Percentiles rank a stretch among this genome's conserved stretches.
phyloP scores from a whole-genome alignment of 2,888 invertebrate species.

The Agriopis leucophaearia region DNA sequence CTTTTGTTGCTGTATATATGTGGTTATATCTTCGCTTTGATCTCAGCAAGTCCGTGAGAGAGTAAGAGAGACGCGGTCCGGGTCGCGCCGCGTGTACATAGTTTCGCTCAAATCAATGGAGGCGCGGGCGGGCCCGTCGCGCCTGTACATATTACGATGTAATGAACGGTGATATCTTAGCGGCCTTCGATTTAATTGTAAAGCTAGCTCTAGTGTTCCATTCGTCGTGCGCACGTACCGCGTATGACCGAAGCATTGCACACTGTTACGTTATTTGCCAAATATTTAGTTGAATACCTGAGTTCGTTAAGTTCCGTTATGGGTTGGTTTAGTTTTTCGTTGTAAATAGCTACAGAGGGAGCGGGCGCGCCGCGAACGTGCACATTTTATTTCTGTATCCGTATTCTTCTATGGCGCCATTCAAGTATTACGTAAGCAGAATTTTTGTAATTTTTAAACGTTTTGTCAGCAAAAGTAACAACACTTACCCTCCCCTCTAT shows the following conservation, averaged over 20 bases:
- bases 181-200: slow-evolving; percentile 86
- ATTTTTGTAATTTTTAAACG: too few species aligned
- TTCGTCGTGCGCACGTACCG: slow-evolving; percentile 63
- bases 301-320: slow-evolving; percentile 66
- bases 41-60: not conserved
- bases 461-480: too few species aligned
- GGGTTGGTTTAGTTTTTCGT: slow-evolving; percentile 68
- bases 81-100: slow-evolving; percentile 66
- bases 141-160: slow-evolving; percentile 78
- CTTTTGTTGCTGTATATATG: too few species aligned
- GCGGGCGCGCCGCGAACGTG: slow-evolving; percentile 60
- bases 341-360: slow-evolving; percentile 72
- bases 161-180: slow-evolving; percentile 86
- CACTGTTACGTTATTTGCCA: slow-evolving; percentile 75
- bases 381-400: slow-evolving; percentile 55
- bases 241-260: slow-evolving; percentile 62
- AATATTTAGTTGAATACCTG: slow-evolving; percentile 76
- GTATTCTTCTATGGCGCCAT: slow-evolving; percentile 32
- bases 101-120: slow-evolving; percentile 59
- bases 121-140: slow-evolving; percentile 56
- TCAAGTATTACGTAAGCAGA: too few species aligned
- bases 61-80: slow-evolving; percentile 1
- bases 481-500: too few species aligned
- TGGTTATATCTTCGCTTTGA: not conserved
- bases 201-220: slow-evolving; percentile 81